Conservation (phyloP, 2,888 invertebrate species). For the Hydrotaea cyrtoneurina region DNA sequence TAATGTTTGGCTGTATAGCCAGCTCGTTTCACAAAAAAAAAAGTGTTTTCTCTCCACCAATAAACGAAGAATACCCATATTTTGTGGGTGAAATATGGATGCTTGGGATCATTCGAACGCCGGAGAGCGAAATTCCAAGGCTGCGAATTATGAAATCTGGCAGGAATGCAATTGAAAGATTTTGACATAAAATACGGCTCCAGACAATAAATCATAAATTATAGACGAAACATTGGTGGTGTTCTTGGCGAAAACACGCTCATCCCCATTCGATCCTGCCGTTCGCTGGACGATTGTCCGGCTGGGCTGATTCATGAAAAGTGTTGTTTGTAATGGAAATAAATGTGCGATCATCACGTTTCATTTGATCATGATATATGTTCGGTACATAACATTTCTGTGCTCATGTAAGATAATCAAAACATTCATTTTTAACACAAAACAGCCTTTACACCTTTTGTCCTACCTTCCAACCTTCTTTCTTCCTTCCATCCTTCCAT, state of each 20-base stretch:
- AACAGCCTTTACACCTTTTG: constrained; percentile 55
- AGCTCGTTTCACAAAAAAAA: background rate
- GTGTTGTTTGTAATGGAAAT: constrained; percentile 51
- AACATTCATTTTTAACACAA: constrained; percentile 63
- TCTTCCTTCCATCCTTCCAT: background rate
- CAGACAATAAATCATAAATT: constrained; percentile 58
- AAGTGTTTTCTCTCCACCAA: background rate
- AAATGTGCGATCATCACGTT: constrained; percentile 65
- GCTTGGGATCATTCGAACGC: background rate
- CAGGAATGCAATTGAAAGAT: constrained; percentile 29
- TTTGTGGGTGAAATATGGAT: background rate
- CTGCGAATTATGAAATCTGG: background rate
- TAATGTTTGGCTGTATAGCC: background rate
- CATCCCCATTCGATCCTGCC: background rate
- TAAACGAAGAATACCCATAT: background rate
- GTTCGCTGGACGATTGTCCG: constrained; percentile 2
- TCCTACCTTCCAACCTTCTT: too few relatives aligned
- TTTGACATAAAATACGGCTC: constrained; percentile 48
- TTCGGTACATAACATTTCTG: constrained; percentile 62
- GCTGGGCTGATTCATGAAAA: constrained; percentile 20
- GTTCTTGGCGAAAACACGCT: constrained; percentile 2
- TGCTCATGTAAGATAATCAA: constrained; percentile 67
- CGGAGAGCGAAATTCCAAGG: background rate
- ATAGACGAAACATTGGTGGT: constrained; percentile 26
- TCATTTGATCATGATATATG: constrained; percentile 66